Evolutionary conservation across 1,140 invertebrate species (phyloP), one percentile per base, ranked within the genome.

Genomic region (Pseudomyrmex pallidus): DNA sequence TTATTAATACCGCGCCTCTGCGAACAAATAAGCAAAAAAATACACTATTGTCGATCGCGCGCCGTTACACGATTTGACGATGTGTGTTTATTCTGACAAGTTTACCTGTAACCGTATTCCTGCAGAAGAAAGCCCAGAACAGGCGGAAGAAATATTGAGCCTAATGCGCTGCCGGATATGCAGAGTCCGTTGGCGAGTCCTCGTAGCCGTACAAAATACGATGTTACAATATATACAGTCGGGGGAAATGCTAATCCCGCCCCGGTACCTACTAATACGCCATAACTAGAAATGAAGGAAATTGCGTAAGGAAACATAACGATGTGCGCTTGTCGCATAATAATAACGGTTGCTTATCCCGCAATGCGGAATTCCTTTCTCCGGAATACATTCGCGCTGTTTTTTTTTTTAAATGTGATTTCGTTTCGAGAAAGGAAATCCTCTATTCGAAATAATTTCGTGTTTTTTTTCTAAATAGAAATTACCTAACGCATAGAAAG

Each of bases 141-240:
- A 0, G 97, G 96, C 17, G 97, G 97, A 83, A 98, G 93, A 80
- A 98, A 96, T 83, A 98, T 96, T 59, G 96, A 97, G 22, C 97
- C 98, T 62, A 98, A 95, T 2, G 98, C 97, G 89, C 97, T 98
- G 15, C 98, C 98, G 2, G 98, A 98, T 93, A 98, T 98, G 87
- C 97, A 98, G 17, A 98, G 95, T 0, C 98, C 98, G 93, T 98
- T 98, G 20, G 98, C 98, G 10, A 98, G 94, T 2, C 97, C 98
- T 62, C 98, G 95, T 50, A 96, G 94, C 67, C 96, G 96, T 1
- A 97, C 96, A 92, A 98, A 98, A 92, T 98, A 98, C 59, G 97
- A 97, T 9, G 97, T 98, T 59, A 98, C 97, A 88, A 98, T 98
- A 91, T 98, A 98, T n/a, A 98, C 97, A 0, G 97, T 98, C 44